Evolutionary conservation across 2,888 invertebrate species (phyloP), one percentile per base, ranked within the genome.

Genomic region (Phania funesta): DNA sequence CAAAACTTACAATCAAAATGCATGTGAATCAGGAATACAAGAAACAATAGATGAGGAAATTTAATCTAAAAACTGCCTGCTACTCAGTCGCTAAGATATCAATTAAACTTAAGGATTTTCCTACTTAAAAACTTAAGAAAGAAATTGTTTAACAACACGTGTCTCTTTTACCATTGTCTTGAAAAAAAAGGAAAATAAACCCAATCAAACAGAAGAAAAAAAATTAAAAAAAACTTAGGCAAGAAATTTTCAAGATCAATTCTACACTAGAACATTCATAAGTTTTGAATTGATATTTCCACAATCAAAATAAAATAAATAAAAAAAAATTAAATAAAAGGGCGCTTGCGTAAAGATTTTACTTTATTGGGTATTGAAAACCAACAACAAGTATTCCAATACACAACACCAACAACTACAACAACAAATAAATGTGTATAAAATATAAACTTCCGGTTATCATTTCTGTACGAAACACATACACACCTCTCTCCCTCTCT

Each of bases 331-430:
- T 32, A 7, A 24, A 62, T 44, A 41, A 76, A 60, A 44, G 54
- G 73, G 78, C 82, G 78, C 82, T 78, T 78, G 82, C 78, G 78
- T 70, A 78, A 78, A 82, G 78, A 78, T 78, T 71, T 74, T 73
- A 62, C 3, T 50, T 46, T 70, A 81, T 68, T 81, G 67, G 44
- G 64, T 58, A 65, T 56, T 48, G 41, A 18, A 74, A 54, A 68
- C 22, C 52, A 48, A 20, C 38, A 65, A 70, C 24, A 68, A 64
- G 48, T 18, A 44, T 70, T 46, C n/a, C 11, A 44, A 32, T 46
- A 58, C 32, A 46, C 54, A 67, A 71, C 50, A 73, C 7, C 38
- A 74, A 8, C 32, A 54, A 56, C 74, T 75, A 48, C 56, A 52
- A 60, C 71, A 70, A 20, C 70, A 67, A 46, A 35, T n/a, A 29